Base-by-base conservation (phyloP, 2,113 vertebrate species). In the Megalops atlanticus region DNA sequence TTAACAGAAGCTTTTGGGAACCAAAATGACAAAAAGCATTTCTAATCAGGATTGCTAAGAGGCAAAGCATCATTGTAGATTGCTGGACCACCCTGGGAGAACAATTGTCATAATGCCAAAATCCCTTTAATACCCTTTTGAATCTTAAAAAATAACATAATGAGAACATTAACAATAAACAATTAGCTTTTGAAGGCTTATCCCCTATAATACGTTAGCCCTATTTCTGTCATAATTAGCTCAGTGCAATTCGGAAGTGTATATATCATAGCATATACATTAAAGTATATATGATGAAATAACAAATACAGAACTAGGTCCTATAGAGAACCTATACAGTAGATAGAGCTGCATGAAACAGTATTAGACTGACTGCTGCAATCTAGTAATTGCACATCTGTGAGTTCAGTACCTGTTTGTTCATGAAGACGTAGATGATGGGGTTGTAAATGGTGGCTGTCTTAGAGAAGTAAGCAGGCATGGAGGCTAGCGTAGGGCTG, bases 401-500 rank as follows among this genome's bases (percentile, higher is more conserved):
- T 7, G 7, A 41, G 11, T 7, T 14, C 1, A 33, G 84, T 81
- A 91, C 92, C 91, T 93, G 90, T 21, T 91, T 92, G 83, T 92
- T 92, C 91, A 92, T 92, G 88, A 93, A 93, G 84, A 91, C 81
- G 0, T 93, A 92, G 78, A 92, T 91, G 81, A 92, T 70, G 0
- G 92, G 91, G 16, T 91, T 93, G 86, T 93, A 93, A 35, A 93
- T 80, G 0, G 88, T 92, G 83, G 91, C 89, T 0, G 91, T 92
- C 87, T 91, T 93, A 84, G 91, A 92, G 87, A 92, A 92, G 82
- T 93, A 92, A 68, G 91, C 90, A 15, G 91, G 91, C 87, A 93
- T 85, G 43, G 91, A 91, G 0, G 91, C 88, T 0, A 91, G 83
- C 0, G 82, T 78, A 0, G 92, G 91, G 36, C 88, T 86, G 82